Evolutionary conservation across 2,797 vertebrate genomes (phyloP).

Genomic region (Coranthus polyacanthus): DNA sequence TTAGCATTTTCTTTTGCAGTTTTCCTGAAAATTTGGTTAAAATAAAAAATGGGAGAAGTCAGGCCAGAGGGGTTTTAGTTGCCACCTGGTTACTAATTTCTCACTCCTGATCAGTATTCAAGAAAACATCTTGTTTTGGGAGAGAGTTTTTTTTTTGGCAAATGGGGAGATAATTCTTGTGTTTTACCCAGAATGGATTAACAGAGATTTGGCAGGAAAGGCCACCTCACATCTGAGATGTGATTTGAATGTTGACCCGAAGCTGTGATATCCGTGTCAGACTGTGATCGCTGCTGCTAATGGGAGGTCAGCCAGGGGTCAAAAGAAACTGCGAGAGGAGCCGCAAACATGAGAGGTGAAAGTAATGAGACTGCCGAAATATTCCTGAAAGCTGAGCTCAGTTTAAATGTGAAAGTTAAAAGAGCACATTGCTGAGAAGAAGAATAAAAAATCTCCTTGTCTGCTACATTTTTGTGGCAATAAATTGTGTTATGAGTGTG

Average conservation of each 20-base stretch:
- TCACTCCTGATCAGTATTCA: slow-evolving; percentile 47
- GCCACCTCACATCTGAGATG: slow-evolving; percentile 41
- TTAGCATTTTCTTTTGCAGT: too few species aligned
- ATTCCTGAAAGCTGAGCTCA: slow-evolving; percentile 12
- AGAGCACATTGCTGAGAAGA: background rate
- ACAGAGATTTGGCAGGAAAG: slow-evolving; percentile 45
- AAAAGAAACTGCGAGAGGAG: slow-evolving; percentile 34
- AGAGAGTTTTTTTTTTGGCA: slow-evolving; percentile 51
- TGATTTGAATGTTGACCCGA: slow-evolving; percentile 67
- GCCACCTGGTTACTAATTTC: slow-evolving; percentile 28
- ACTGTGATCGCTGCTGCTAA: slow-evolving; percentile 47
- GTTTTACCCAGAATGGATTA: slow-evolving; percentile 55
- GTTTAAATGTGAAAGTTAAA: slow-evolving; percentile 30
- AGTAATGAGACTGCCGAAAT: slow-evolving; percentile 42
- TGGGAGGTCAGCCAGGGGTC: slow-evolving; percentile 63
- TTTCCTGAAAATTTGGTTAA: too few species aligned
- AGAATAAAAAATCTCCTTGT: background rate
- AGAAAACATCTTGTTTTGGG: slow-evolving; percentile 39
- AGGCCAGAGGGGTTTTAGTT: background rate
- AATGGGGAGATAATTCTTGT: slow-evolving; percentile 41
- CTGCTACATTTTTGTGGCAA: slow-evolving; percentile 1
- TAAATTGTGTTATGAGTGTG: background rate
- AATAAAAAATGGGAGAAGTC: background rate
- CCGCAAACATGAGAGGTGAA: slow-evolving; percentile 33
- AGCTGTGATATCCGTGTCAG: slow-evolving; percentile 47